Conservation (phyloP, 2,113 vertebrate species). For the Globicephala melas region DNA sequence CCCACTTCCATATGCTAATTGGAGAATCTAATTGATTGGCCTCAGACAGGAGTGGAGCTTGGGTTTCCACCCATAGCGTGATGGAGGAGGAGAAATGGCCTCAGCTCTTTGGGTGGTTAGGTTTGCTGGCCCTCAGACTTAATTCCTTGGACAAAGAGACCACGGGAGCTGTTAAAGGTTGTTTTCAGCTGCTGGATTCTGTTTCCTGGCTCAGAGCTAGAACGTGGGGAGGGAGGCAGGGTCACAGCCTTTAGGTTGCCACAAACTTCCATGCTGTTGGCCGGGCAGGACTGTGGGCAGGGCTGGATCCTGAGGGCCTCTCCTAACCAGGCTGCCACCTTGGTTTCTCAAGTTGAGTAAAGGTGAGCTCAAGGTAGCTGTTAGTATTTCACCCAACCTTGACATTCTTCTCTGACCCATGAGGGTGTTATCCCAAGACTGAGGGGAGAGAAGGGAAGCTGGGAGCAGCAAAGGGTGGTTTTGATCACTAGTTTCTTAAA, state of each 20-base stretch:
- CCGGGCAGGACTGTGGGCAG: neutral
- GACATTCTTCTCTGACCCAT: neutral
- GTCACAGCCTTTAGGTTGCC: too few relatives aligned
- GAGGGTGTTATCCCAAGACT: neutral
- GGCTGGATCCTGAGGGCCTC: neutral
- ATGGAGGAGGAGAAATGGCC: neutral
- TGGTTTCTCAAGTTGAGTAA: neutral
- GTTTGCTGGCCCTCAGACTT: neutral
- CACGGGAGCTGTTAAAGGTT: neutral
- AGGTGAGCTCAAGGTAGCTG: neutral
- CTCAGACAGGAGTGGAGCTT: neutral
- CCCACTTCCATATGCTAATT: fast-evolving
- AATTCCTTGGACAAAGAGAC: neutral
- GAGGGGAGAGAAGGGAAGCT: neutral
- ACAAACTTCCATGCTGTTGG: fast-evolving
- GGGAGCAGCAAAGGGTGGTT: neutral
- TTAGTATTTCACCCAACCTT: constrained; percentile 25
- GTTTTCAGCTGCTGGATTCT: neutral
- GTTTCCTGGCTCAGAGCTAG: neutral
- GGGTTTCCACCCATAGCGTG: neutral
- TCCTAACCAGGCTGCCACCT: neutral
- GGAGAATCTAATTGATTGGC: neutral
- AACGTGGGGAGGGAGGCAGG: neutral
- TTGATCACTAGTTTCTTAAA: neutral
- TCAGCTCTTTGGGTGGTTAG: neutral